Evolutionary conservation across 2,797 vertebrate species (phyloP), one percentile per base, ranked within the genome.

Genomic region (Tympanoctomys barrerae): DNA sequence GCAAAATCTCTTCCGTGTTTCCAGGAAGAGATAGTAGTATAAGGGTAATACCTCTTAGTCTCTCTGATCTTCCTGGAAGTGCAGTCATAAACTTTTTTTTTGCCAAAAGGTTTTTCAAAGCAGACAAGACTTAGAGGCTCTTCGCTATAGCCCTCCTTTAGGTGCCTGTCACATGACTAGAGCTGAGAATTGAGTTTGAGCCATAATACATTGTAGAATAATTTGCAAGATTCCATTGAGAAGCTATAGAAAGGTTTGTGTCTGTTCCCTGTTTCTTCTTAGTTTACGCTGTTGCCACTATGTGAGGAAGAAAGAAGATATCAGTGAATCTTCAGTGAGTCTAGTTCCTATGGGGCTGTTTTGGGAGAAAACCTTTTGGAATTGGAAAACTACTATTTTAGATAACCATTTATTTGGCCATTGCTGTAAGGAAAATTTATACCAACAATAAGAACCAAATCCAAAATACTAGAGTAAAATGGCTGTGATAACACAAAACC

Each of bases 241-340:
- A 96, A 7, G 11, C 36, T n/a, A 64, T 73, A 71, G 80, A 39
- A 89, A 95, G 86, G 71, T 11, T 68, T 7, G 1, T 4, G 31
- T 77, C 83, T 89, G n/a, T 78, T 57, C 6, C 79, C 87, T 89
- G 80, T 7, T 93, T 90, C 78, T 62, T 90, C 62, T 83, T 68
- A 61, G 91, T 83, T 89, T 73, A 73, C 1, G 33, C 39, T 59
- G 26, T 49, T 80, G n/a, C 64, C 92, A 52, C n/a, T 6, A 1
- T 42, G 77, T 28, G 39, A 13, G 78, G 42, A 78, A 0, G 7
- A 88, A 81, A 70, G 92, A 90, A 26, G 1, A 89, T 70, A 71
- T 95, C 42, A 62, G 18, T 94, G 57, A 81, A 83, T 83, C 96
- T 39, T 87, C 79, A 92, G 80, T 62, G 68, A 18, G 66, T 94